Percentiles rank a stretch among this genome's conserved stretches.
phyloP scores from a whole-genome alignment of 2,113 vertebrate genomes.

The Pangasianodon hypophthalmus region DNA sequence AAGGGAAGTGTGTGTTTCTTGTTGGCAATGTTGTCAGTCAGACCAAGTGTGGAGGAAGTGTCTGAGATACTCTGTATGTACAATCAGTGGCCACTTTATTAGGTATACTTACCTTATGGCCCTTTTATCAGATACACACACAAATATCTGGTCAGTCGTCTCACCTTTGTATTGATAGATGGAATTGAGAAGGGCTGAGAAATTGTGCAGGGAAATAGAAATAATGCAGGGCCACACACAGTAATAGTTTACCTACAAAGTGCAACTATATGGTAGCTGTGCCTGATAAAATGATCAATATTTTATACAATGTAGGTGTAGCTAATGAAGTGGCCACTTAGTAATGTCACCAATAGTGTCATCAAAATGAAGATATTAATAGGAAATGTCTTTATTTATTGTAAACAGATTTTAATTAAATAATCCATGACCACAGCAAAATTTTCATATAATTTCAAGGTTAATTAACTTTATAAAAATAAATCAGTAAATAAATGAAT shows the following conservation, averaged over 20 bases:
- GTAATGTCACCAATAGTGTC: not conserved
- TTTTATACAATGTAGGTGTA: not conserved
- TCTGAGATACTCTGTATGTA: not conserved
- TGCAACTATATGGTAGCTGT: too few species aligned
- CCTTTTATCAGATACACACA: not conserved
- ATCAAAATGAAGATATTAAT: not conserved
- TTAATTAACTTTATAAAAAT: not conserved
- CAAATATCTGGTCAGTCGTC: not conserved
- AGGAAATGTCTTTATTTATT: not conserved
- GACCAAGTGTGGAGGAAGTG: not conserved
- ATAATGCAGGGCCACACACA: not conserved
- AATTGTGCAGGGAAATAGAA: not conserved
- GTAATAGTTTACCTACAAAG: not conserved
- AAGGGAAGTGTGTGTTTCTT: not conserved
- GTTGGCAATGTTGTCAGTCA: not conserved
- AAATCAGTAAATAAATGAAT: not conserved
- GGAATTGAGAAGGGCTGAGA: not conserved
- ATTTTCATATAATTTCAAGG: not conserved
- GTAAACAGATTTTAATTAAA: not conserved
- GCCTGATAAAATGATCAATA: not conserved
- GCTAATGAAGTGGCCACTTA: not conserved
- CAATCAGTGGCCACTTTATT: not conserved
- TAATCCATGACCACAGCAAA: not conserved
- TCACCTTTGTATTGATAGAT: not conserved
- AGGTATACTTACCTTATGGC: not conserved